Evolutionary conservation across 2,113 vertebrate species (phyloP).

Genomic region (Aviceda subcristata): DNA sequence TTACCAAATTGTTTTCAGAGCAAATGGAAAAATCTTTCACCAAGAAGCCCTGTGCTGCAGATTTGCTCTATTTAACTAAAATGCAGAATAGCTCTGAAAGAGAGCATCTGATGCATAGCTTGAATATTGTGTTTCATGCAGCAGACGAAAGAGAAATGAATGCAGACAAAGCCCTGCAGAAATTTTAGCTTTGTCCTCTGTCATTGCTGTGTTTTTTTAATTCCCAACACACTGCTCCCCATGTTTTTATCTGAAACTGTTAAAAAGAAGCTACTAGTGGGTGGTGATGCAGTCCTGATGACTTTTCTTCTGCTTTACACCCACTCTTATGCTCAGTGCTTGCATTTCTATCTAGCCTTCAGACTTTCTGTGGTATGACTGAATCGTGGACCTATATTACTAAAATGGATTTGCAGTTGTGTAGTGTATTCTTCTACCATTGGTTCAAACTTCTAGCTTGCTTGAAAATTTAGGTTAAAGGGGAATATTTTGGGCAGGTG

Average conservation of each 20-base stretch:
- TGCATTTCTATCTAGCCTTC: not conserved
- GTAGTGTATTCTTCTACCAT: not conserved
- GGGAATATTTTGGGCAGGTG: not conserved
- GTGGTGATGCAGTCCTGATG: not conserved
- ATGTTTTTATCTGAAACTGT: not conserved
- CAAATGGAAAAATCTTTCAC: not conserved
- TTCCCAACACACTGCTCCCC: not conserved
- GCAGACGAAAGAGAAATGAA: not conserved
- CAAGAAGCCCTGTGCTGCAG: not conserved
- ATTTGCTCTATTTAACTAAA: not conserved
- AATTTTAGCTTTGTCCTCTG: not conserved
- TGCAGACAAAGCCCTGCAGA: not conserved
- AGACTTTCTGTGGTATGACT: not conserved
- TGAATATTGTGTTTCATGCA: not conserved
- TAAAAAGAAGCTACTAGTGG: constrained; percentile 3
- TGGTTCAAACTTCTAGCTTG: not conserved
- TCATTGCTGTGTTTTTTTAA: not conserved
- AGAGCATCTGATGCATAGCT: not conserved
- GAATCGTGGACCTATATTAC: not conserved
- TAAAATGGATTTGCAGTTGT: not conserved
- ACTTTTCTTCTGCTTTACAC: constrained; percentile 2
- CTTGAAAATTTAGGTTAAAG: not conserved
- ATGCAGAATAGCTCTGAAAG: not conserved
- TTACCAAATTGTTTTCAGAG: not conserved
- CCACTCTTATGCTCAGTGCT: not conserved